Evolutionary conservation across 2,888 invertebrate genomes (phyloP).

Genomic region (Julus scanicus): DNA sequence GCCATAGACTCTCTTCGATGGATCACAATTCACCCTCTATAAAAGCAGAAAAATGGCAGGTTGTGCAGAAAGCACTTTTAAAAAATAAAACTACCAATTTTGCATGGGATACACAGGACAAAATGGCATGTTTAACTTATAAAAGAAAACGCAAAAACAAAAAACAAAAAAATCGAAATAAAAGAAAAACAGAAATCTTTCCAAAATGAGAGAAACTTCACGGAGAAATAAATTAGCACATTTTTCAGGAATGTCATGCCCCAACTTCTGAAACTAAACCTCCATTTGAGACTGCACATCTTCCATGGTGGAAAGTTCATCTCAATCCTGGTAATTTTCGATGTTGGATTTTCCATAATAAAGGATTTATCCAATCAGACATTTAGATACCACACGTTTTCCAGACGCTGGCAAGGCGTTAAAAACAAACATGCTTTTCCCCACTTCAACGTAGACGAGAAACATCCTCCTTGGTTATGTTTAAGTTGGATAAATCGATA

Average conservation of each 20-base stretch:
- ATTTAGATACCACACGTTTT: no score
- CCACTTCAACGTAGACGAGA: background rate
- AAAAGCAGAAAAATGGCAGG: background rate
- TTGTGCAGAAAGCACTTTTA: background rate
- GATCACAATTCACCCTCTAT: no score
- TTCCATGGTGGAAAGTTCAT: background rate
- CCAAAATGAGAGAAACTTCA: background rate
- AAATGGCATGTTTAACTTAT: no score
- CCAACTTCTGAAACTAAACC: background rate
- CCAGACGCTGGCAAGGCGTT: no score
- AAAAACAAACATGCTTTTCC: background rate
- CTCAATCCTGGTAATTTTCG: background rate
- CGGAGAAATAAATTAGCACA: slow-evolving; percentile 14
- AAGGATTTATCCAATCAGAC: background rate
- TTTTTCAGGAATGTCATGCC: background rate
- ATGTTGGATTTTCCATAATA: background rate
- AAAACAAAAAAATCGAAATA: background rate
- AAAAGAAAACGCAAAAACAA: background rate
- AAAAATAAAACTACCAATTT: background rate
- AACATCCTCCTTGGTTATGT: background rate
- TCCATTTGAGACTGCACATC: background rate
- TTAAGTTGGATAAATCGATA: background rate
- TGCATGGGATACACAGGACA: background rate
- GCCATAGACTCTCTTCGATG: no score
- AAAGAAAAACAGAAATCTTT: background rate